Evolutionary conservation across 2,888 invertebrate genomes (phyloP), one percentile per base, ranked within the genome.

Genomic region (Theodoxus fluviatilis): DNA sequence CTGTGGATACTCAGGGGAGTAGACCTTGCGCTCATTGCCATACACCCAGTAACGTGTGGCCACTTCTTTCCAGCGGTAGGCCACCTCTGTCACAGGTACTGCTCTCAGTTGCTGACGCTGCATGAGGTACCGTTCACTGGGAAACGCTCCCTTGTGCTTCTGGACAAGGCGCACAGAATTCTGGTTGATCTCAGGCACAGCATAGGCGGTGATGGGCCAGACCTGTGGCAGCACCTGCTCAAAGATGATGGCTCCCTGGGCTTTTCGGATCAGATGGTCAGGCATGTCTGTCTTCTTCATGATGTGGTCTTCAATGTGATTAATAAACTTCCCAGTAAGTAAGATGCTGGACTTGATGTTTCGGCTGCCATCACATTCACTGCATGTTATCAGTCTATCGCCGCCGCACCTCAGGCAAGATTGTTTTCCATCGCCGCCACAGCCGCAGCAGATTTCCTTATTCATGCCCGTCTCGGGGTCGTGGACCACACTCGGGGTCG

Each of bases 401-500:
- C n/a, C n/a, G n/a, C n/a, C n/a, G n/a, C n/a, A n/a, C n/a, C n/a
- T n/a, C n/a, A n/a, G n/a, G n/a, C n/a, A n/a, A n/a, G n/a, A 77
- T 37, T 82, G 81, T 78, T 83, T 85, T 2, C 89, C 89, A 71
- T 88, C 87, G 0, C 89, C 89, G 74, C 88, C 87, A n/a, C n/a
- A n/a, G n/a, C n/a, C n/a, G n/a, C n/a, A n/a, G n/a, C n/a, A n/a
- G n/a, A n/a, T n/a, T n/a, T n/a, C n/a, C n/a, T n/a, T n/a, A n/a
- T n/a, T n/a, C n/a, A n/a, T n/a, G 4, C 73, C 71, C 15, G 78
- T 74, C 7, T 80, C 78, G 3, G 68, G 76, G 66, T 73, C 75
- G 49, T 69, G 68, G n/a, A n/a, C n/a, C n/a, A n/a, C n/a, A n/a
- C n/a, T n/a, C n/a, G n/a, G n/a, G n/a, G n/a, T n/a, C n/a, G n/a